These are phyloP conservation scores for Cryptomyrus ogoouensis DNA, from an alignment of 2,113 vertebrate species.

Conservation along the genomic window DNA sequence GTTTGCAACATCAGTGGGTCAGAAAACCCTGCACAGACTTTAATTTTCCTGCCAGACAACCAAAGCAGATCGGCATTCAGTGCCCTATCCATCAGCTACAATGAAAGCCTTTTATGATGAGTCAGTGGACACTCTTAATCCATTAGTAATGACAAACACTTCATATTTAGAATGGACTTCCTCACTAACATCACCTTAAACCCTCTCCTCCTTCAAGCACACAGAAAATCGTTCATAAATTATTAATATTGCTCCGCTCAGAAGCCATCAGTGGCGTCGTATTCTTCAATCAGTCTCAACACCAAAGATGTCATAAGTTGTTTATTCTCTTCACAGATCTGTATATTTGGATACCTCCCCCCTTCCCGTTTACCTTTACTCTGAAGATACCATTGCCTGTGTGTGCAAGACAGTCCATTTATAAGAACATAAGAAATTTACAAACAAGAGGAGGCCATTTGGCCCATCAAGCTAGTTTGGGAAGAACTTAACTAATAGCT, in stretches of 20 bases:
- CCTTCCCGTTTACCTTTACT: not conserved
- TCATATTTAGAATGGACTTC: not conserved
- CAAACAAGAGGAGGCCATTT: too few species aligned
- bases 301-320: not conserved
- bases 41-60: not conserved
- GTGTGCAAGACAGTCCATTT: not conserved
- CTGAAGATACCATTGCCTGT: not conserved
- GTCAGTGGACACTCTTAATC: not conserved
- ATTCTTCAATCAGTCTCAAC: not conserved
- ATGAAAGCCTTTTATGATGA: not conserved
- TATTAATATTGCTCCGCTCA: not conserved
- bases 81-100: not conserved
- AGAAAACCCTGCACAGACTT: not conserved
- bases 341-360: not conserved
- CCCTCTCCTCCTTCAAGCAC: not conserved
- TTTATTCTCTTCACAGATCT: not conserved
- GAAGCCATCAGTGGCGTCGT: not conserved
- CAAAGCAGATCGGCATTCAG: not conserved
- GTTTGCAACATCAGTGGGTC: not conserved
- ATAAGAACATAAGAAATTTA: too few species aligned
- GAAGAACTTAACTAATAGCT: too few species aligned
- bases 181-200: not conserved
- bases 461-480: too few species aligned
- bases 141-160: not conserved
- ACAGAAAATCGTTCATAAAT: not conserved